These are phyloP conservation scores for Epinephelus moara DNA, from an alignment of 2,113 vertebrate genomes.

Conservation along the genomic window DNA sequence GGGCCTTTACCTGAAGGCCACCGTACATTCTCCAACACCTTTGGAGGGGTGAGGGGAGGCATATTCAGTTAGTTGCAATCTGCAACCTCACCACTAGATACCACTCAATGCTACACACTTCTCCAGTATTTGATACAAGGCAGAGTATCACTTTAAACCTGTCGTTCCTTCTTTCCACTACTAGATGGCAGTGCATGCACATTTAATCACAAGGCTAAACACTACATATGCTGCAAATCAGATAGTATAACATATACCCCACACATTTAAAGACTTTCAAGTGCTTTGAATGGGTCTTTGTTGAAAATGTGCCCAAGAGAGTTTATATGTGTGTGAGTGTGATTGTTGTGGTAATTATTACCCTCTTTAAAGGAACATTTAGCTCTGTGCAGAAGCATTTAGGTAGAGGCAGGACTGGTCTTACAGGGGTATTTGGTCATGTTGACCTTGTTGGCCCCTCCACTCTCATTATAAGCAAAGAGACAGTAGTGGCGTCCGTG, in stretches of 20 bases:
- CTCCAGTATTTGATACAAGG: neutral
- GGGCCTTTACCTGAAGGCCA: too few species aligned
- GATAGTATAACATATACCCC: conserved; percentile 11
- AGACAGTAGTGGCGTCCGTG: conserved; percentile 41
- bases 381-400: conserved; percentile 39
- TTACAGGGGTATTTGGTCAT: conserved; percentile 42
- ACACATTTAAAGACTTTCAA: conserved; percentile 35
- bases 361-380: conserved; percentile 39
- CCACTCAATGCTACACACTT: too few species aligned
- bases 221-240: conserved; percentile 2
- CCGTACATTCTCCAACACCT: too few species aligned
- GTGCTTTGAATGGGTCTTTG: conserved; percentile 21
- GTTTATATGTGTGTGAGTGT: conserved; percentile 5
- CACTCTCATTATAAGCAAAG: conserved; percentile 50
- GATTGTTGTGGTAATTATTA: neutral
- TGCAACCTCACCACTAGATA: too few species aligned
- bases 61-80: too few species aligned
- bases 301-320: conserved; percentile 16
- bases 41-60: too few species aligned
- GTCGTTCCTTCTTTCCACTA: conserved; percentile 38
- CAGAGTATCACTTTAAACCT: conserved; percentile 28
- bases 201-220: conserved; percentile 2
- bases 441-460: conserved; percentile 51
- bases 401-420: conserved; percentile 28
- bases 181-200: conserved; percentile 63